Conservation (phyloP, 2,888 invertebrate species). For the Osmoderma eremita region DNA sequence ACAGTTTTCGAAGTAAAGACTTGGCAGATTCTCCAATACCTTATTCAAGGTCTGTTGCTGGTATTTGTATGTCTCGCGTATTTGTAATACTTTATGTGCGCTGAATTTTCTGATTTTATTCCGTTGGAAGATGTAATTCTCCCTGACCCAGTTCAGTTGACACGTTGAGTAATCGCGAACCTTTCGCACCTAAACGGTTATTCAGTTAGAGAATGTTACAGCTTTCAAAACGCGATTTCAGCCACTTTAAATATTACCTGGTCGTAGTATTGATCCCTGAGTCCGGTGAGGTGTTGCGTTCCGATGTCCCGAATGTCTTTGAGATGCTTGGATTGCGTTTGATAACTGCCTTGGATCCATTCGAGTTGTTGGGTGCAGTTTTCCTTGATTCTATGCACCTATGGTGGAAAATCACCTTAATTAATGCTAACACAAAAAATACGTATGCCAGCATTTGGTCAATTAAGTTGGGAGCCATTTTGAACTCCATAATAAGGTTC, state of each 20-base stretch:
- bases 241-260: conserved; percentile 70
- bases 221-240: background rate
- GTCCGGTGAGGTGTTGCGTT: conserved; percentile 83
- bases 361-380: conserved; percentile 95
- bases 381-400: conserved; percentile 89
- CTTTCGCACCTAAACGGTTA: conserved; percentile 78
- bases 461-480: too few relatives aligned
- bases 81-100: conserved; percentile 86
- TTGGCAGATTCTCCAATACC: conserved; percentile 91
- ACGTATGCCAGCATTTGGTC: too few relatives aligned
- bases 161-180: conserved; percentile 92
- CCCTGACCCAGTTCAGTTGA: conserved; percentile 92
- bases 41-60: conserved; percentile 96
- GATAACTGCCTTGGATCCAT: conserved; percentile 92
- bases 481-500: too few relatives aligned
- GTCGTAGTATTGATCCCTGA: conserved; percentile 92
- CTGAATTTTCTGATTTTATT: conserved; percentile 95
- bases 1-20: conserved; percentile 92
- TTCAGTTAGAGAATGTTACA: background rate
- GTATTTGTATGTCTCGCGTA: conserved; percentile 94
- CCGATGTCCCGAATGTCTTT: conserved; percentile 92
- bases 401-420: background rate
- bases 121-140: conserved; percentile 95
- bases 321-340: conserved; percentile 85
- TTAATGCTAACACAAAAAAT: too few relatives aligned